These are phyloP conservation scores for Drosophila multiciliata DNA, from an alignment of 2,888 invertebrate species.

Conservation along the genomic window DNA sequence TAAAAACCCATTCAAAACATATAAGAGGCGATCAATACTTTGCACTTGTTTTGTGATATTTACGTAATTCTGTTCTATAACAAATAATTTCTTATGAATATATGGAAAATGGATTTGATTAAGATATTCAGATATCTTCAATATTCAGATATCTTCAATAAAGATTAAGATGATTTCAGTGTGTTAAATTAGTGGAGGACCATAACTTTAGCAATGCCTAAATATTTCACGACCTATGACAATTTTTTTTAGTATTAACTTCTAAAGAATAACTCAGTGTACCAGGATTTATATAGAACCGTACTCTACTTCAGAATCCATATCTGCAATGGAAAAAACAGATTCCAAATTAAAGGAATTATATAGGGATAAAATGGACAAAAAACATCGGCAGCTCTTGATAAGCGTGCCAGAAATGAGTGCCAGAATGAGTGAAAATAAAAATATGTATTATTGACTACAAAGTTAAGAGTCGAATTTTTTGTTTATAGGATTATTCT, in stretches of 20 bases:
- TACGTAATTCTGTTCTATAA: not conserved
- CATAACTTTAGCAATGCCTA: not conserved
- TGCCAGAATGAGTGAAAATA: not conserved
- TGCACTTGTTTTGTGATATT: not conserved
- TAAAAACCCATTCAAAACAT: not conserved
- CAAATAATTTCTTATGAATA: not conserved
- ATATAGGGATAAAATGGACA: not conserved
- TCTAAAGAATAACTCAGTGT: not conserved
- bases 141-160: not conserved
- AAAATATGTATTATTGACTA: not conserved
- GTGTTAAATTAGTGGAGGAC: not conserved
- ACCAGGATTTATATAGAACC: not conserved
- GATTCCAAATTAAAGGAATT: not conserved
- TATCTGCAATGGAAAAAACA: not conserved
- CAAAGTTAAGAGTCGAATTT: not conserved
- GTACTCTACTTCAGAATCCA: not conserved
- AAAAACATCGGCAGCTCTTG: not conserved
- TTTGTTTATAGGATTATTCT: not conserved
- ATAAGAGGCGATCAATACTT: not conserved
- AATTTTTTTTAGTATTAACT: constrained; percentile 11
- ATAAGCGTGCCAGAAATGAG: not conserved
- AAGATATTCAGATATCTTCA: not conserved
- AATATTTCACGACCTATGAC: constrained; percentile 11
- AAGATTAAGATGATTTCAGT: too few species aligned
- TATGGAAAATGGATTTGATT: not conserved